Base-by-base conservation (phyloP, 2,888 invertebrate species). In the Drosophila anomelani region DNA sequence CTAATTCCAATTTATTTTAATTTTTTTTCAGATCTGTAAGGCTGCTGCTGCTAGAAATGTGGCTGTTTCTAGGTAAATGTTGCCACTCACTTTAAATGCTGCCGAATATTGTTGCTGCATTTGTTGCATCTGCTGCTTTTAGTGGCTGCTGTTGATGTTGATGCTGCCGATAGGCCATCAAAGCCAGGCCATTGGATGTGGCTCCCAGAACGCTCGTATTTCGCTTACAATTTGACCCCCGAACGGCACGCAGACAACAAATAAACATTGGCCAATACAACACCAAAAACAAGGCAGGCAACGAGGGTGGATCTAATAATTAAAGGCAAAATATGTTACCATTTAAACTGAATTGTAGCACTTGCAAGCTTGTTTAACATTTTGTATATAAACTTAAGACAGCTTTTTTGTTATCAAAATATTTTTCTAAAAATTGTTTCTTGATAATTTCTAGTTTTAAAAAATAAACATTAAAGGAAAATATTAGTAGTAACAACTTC, bases 201-300 rank as follows among this genome's bases (percentile, higher is more conserved):
- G 74, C 74, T 75, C 71, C 80, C 86, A 75, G 67, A 70, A 55
- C 70, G 79, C 82, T 87, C 77, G 82, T 85, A 88, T 84, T 84
- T 82, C 88, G 88, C 80, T 87, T 84, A 85, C 82, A 85, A 82
- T 80, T 88, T 86, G 88, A 85, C 85, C 85, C 80, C 79, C 78
- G 78, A 88, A 85, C 81, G 79, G 78, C 78, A 77, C 72, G 60
- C 76, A 75, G 67, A 74, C 75, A 75, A 71, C 71, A 73, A 68
- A 58, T 51, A 58, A 67, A 60, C 53, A 55, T 20, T 26, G 13
- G 17, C 9, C 39, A 47, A 29, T 13, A n/a, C 36, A 29, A 36
- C 29, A 20, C 8, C 36, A 46, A 47, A 23, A 12, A 1, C 34
- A 34, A 20, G 43, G 2, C 5, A n/a, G 2, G 3, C 1, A 36